Evolutionary conservation across 2,797 vertebrate species (phyloP).

Genomic region (Etheostoma perlongum): DNA sequence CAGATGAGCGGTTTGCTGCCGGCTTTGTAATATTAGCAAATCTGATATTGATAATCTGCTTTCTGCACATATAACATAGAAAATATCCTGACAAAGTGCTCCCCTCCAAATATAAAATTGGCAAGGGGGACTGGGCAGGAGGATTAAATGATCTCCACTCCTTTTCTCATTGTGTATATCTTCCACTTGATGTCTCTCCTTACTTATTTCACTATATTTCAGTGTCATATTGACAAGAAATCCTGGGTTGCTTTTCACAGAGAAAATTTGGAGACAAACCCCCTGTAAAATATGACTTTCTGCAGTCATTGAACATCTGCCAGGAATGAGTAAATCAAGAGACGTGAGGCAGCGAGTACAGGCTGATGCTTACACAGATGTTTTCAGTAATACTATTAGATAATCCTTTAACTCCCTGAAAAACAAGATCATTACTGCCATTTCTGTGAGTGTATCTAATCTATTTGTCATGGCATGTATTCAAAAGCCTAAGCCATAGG

Average conservation of each 20-base stretch:
- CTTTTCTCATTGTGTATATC: slow-evolving; percentile 12
- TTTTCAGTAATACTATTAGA: slow-evolving; percentile 81
- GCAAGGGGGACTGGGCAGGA: slow-evolving; percentile 24
- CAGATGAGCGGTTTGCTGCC: slow-evolving; percentile 57
- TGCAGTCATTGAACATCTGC: slow-evolving; percentile 62
- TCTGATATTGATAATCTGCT: slow-evolving; percentile 79
- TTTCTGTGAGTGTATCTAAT: slow-evolving; percentile 74
- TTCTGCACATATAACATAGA: slow-evolving; percentile 56
- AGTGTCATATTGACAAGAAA: slow-evolving; percentile 37
- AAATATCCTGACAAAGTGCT: slow-evolving; percentile 59
- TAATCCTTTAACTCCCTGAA: slow-evolving; percentile 82
- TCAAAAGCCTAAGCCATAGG: slow-evolving; percentile 66
- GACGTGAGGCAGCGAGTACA: slow-evolving; percentile 33
- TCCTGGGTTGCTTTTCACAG: slow-evolving; percentile 2
- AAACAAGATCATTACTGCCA: slow-evolving; percentile 82
- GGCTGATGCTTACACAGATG: slow-evolving; percentile 79
- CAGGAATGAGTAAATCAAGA: slow-evolving; percentile 57
- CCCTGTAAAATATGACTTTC: slow-evolving; percentile 48
- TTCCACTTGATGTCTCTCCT: slow-evolving; percentile 18
- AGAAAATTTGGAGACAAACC: slow-evolving; percentile 16
- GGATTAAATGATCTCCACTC: slow-evolving; percentile 63
- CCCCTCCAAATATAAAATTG: slow-evolving; percentile 63
- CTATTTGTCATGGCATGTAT: slow-evolving; percentile 74
- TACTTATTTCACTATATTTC: slow-evolving; percentile 24
- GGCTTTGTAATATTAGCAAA: slow-evolving; percentile 72